phyloP scores from a whole-genome alignment of 2,797 vertebrate species.

The Acrocephalus scirpaceus region DNA sequence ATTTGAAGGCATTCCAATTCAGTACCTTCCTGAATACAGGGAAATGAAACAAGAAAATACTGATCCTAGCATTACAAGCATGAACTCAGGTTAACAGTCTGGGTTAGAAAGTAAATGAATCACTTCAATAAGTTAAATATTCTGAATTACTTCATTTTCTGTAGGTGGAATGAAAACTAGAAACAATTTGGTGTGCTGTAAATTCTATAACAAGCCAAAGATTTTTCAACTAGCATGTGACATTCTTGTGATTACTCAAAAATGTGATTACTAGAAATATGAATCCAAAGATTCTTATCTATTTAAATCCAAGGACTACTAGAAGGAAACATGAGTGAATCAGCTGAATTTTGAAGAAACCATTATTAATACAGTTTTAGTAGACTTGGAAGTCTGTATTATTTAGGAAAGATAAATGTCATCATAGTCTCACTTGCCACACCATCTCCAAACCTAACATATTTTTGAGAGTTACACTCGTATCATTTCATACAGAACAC shows the following conservation, averaged over 20 bases:
- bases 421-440: background rate
- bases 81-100: background rate
- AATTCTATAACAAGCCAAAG: slow-evolving; percentile 2
- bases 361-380: background rate
- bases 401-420: background rate
- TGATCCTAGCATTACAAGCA: background rate
- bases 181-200: background rate
- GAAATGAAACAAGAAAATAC: background rate
- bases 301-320: slow-evolving; percentile 16
- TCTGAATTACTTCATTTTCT: slow-evolving; percentile 41
- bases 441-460: background rate
- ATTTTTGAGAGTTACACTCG: background rate
- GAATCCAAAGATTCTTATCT: background rate
- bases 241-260: slow-evolving; percentile 36
- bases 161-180: slow-evolving; percentile 45
- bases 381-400: background rate
- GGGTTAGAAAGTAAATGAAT: background rate
- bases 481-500: background rate
- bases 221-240: slow-evolving; percentile 21
- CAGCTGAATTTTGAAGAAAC: slow-evolving; percentile 2
- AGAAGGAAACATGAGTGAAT: background rate
- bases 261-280: slow-evolving; percentile 1
- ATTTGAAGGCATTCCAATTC: background rate
- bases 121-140: background rate
- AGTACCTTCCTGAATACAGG: background rate